These are phyloP conservation scores for Alligator sinensis DNA, from an alignment of 2,113 vertebrate genomes.

Conservation along the genomic window DNA sequence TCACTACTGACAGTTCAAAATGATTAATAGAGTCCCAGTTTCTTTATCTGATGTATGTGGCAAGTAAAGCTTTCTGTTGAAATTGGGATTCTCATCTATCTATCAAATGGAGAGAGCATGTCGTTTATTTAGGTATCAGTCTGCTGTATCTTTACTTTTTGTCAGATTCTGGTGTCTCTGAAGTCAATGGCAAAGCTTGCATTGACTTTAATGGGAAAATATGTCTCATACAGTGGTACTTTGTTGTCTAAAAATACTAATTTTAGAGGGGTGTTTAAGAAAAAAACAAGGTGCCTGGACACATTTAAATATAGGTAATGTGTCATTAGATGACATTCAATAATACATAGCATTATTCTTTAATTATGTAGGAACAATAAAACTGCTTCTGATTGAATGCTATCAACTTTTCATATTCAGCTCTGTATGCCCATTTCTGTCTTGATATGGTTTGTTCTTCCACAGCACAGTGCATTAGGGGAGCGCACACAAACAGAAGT, in stretches of 20 bases:
- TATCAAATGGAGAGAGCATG: not conserved
- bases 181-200: not conserved
- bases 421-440: not conserved
- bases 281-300: not conserved
- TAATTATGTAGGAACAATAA: not conserved
- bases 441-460: not conserved
- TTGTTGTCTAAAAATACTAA: not conserved
- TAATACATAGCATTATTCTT: not conserved
- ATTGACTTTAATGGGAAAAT: not conserved
- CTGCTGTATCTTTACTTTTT: accelerated
- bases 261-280: not conserved
- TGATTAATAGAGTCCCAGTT: not conserved
- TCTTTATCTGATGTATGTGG: not conserved
- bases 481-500: not conserved
- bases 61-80: constrained; percentile 10
- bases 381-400: not conserved
- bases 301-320: not conserved
- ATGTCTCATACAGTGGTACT: not conserved
- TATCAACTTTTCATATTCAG: not conserved
- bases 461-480: not conserved
- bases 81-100: not conserved
- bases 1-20: not conserved
- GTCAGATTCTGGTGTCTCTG: not conserved
- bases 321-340: not conserved
- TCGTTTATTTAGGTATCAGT: not conserved